phyloP scores from a whole-genome alignment of 2,888 invertebrate species.

The Beris morrisii region DNA sequence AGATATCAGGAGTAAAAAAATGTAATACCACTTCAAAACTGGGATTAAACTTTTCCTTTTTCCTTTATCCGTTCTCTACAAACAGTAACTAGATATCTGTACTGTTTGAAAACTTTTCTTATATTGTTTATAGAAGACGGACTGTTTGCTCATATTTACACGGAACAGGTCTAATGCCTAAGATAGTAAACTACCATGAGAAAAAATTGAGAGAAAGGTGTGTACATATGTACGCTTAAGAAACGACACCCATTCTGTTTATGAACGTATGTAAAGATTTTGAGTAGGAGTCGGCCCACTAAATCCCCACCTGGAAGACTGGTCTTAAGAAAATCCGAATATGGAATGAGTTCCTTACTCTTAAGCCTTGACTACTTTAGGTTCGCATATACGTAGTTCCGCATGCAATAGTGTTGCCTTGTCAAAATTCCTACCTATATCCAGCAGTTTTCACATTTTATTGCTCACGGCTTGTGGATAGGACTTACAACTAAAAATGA shows the following conservation, averaged over 20 bases:
- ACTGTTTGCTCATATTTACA: no score
- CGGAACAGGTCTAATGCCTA: no score
- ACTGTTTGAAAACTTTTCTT: no score
- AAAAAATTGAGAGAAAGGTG: no score
- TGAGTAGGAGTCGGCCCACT: background rate
- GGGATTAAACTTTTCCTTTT: slow-evolving; percentile 4
- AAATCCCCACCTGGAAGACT: background rate
- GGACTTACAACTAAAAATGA: slow-evolving; percentile 23
- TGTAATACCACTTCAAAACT: slow-evolving; percentile 11
- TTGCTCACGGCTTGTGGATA: slow-evolving; percentile 19
- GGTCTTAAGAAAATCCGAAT: background rate
- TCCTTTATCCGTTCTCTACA: no score
- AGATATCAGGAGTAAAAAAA: background rate
- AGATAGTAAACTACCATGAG: no score
- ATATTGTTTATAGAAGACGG: no score
- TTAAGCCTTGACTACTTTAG: background rate
- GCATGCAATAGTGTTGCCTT: background rate
- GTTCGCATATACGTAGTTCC: no score
- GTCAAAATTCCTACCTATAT: slow-evolving; percentile 5
- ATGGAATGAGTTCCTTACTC: background rate
- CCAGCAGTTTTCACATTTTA: slow-evolving; percentile 10
- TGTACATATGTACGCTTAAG: no score
- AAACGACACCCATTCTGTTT: background rate
- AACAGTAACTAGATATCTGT: no score
- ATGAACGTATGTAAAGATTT: slow-evolving; percentile 5